Percentiles rank a stretch among this genome's conserved stretches.
phyloP scores from a whole-genome alignment of 2,113 vertebrate genomes.

The Pelodiscus sinensis region DNA sequence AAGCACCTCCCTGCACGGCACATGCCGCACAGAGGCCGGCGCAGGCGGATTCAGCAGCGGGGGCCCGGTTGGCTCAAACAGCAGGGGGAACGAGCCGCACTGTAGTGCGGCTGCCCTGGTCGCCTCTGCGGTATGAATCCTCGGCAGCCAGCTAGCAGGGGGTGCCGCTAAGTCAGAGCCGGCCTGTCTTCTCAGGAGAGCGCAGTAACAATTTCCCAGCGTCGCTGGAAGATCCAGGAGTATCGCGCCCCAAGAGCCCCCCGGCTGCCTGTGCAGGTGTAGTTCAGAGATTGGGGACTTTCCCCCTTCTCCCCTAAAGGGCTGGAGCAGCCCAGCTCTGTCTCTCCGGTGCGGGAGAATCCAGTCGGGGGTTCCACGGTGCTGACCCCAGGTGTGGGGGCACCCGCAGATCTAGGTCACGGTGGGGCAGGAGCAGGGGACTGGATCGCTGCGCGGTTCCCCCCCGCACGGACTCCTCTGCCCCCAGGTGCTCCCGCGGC shows the following conservation, averaged over 20 bases:
- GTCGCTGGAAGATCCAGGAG: background rate
- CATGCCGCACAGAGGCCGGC: background rate
- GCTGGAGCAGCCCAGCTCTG: background rate
- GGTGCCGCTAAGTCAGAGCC: background rate
- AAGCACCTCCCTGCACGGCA: background rate
- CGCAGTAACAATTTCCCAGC: background rate
- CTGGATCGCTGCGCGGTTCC: background rate
- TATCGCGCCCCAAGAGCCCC: background rate
- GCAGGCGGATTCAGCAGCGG: background rate
- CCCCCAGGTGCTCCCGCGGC: conserved; percentile 92
- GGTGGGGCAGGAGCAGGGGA: background rate
- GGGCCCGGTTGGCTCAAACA: background rate
- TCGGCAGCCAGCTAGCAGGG: too few species aligned
- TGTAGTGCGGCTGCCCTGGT: background rate
- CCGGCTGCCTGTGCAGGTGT: fast-evolving
- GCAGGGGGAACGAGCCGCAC: background rate
- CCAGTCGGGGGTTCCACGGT: background rate
- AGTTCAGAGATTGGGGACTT: background rate
- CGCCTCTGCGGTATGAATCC: background rate
- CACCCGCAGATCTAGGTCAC: background rate
- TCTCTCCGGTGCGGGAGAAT: background rate
- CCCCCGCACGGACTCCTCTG: background rate
- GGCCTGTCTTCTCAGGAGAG: background rate
- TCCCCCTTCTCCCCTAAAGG: background rate
- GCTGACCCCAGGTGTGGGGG: too few species aligned